Evolutionary conservation across 2,888 invertebrate species (phyloP).

Genomic region (Cryptus armator): DNA sequence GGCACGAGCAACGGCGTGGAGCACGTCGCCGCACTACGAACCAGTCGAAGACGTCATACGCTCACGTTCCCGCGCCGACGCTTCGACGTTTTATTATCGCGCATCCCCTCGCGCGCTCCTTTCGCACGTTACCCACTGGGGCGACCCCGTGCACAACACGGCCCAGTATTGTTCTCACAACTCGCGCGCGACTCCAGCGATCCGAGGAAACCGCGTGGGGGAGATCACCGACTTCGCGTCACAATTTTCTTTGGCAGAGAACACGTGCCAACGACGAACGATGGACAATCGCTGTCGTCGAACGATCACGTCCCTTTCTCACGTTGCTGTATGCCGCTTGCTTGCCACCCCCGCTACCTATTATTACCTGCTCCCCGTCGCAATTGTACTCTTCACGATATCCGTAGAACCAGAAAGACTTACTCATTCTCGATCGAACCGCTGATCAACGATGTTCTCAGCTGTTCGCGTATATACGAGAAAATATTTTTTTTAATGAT

Average conservation of each 20-base stretch:
- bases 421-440: conserved; percentile 29
- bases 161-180: conserved; percentile 15
- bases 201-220: conserved; percentile 47
- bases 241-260: conserved; percentile 35
- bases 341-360: conserved; percentile 18
- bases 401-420: conserved; percentile 21
- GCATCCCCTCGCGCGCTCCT: conserved; percentile 64
- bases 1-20: conserved; percentile 45
- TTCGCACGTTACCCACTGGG: conserved; percentile 15
- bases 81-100: conserved; percentile 53
- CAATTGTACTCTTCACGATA: conserved; percentile 27
- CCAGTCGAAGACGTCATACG: conserved; percentile 65
- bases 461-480: not conserved
- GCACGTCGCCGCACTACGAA: conserved; percentile 41
- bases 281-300: not conserved
- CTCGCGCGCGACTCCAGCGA: conserved; percentile 41
- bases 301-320: conserved; percentile 27
- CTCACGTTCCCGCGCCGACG: conserved; percentile 66
- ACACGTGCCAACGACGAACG: conserved; percentile 52
- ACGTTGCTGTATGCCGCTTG: not conserved
- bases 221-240: conserved; percentile 36
- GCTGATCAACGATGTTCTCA: not conserved
- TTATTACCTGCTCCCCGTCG: not conserved
- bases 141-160: conserved; percentile 4
- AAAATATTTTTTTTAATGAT: not conserved